A percentile compares a stretch with the other conserved stretches of the same genome.
phyloP scores from a whole-genome alignment of 1,140 invertebrate genomes.

The Acromyrmex charruanus region DNA sequence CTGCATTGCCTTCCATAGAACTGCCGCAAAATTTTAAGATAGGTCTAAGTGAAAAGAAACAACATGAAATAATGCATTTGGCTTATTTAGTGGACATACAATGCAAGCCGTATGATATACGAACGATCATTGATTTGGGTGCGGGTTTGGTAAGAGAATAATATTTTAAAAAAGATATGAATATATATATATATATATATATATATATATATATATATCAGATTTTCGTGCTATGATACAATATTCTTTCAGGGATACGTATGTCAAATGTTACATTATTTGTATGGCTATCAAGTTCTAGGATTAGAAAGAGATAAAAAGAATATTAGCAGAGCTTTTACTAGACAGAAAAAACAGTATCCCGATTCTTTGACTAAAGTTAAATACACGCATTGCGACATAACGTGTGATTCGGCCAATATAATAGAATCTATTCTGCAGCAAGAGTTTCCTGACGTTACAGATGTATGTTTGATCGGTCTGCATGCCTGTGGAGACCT shows the following conservation, averaged over 20 bases:
- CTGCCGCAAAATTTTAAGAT: constrained; percentile 81
- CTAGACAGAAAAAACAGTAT: constrained; percentile 88
- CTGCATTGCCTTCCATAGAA: constrained; percentile 49
- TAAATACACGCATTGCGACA: constrained; percentile 87
- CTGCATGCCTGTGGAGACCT: constrained; percentile 95
- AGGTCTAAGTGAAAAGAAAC: constrained; percentile 89
- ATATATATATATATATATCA: constrained; percentile 4
- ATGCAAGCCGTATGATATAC: constrained; percentile 86
- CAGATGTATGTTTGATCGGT: constrained; percentile 88
- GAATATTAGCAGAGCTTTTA: constrained; percentile 89
- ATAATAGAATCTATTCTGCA: constrained; percentile 84
- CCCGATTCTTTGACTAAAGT: constrained; percentile 86
- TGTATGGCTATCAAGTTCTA: constrained; percentile 89
- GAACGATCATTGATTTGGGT: constrained; percentile 93
- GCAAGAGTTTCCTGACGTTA: constrained; percentile 81
- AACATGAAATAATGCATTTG: constrained; percentile 90
- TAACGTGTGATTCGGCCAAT: constrained; percentile 86
- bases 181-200: too few species aligned
- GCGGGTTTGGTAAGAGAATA: constrained; percentile 89
- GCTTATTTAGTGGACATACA: constrained; percentile 87
- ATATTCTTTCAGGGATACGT: constrained; percentile 90
- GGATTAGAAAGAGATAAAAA: constrained; percentile 90
- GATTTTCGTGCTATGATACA: neutral
- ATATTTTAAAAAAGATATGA: neutral
- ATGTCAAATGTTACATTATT: constrained; percentile 89